These are phyloP conservation scores for Brachyptera risi DNA, from an alignment of 2,888 invertebrate species.

Conservation along the genomic window DNA sequence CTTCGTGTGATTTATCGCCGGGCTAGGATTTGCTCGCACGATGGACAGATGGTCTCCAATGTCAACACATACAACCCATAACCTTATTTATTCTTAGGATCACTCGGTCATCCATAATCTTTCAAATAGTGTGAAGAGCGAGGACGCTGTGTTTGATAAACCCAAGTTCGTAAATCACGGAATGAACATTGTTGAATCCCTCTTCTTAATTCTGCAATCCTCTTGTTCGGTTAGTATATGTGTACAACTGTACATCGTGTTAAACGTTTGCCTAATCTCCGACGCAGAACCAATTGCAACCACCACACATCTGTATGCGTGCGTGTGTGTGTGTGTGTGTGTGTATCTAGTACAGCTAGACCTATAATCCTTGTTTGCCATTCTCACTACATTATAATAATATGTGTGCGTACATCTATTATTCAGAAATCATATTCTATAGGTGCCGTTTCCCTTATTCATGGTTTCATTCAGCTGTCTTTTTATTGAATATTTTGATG, in stretches of 20 bases:
- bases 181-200: constrained; percentile 13
- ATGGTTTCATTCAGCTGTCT: constrained; percentile 13
- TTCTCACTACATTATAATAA: constrained; percentile 11
- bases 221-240: background rate
- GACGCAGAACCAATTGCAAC: constrained; percentile 14
- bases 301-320: constrained; percentile 11
- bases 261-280: constrained; percentile 3
- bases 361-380: constrained; percentile 11
- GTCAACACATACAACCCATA: constrained; percentile 23
- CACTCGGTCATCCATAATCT: constrained; percentile 24
- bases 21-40: constrained; percentile 28
- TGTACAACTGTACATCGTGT: constrained; percentile 19
- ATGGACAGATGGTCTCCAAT: constrained; percentile 27
- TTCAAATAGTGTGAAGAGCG: constrained; percentile 19
- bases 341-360: too few species aligned
- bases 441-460: constrained; percentile 8
- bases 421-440: constrained; percentile 19
- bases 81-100: constrained; percentile 25
- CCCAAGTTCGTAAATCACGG: constrained; percentile 3
- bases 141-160: constrained; percentile 17
- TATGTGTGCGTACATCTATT: constrained; percentile 21
- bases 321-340: too few species aligned
- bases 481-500: constrained; percentile 13
- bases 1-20: constrained; percentile 34
- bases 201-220: constrained; percentile 4